Evolutionary conservation across 2,113 vertebrate species (phyloP).

Genomic region (Nibea albiflora): DNA sequence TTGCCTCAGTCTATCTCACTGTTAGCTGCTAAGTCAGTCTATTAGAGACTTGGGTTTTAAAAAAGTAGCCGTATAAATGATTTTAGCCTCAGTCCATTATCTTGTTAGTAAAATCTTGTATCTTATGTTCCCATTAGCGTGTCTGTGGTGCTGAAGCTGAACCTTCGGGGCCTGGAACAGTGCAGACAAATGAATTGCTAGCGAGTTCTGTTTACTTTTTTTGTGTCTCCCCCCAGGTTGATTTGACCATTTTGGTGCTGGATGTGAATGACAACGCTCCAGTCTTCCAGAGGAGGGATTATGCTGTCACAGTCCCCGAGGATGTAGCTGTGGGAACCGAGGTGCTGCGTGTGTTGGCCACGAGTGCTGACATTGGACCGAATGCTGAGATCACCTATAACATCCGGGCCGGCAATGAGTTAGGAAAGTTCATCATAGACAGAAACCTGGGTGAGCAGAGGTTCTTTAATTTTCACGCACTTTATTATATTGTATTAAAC

Average conservation of each 20-base stretch:
- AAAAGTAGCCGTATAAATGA: too few relatives aligned
- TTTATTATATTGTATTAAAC: background rate
- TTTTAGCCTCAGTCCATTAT: background rate
- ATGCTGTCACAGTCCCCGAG: conserved; percentile 91
- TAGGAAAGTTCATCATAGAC: conserved; percentile 91
- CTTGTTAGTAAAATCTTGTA: conserved; percentile 31
- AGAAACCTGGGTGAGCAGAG: conserved; percentile 84
- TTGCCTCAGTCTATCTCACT: too few relatives aligned
- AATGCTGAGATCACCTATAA: conserved; percentile 94
- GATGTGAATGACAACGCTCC: conserved; percentile 98
- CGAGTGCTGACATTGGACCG: conserved; percentile 93
- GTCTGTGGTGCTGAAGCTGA: conserved; percentile 10
- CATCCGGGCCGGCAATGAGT: conserved; percentile 93
- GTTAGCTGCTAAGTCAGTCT: too few relatives aligned
- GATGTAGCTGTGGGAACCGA: conserved; percentile 91
- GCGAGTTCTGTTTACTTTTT: background rate
- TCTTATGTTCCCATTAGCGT: conserved; percentile 14
- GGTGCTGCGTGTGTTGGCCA: conserved; percentile 91
- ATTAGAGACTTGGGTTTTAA: too few relatives aligned
- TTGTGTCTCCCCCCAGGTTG: conserved; percentile 73
- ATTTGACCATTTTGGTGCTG: conserved; percentile 91
- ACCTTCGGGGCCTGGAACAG: background rate
- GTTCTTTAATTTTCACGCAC: background rate
- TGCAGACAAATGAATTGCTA: background rate
- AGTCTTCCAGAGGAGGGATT: conserved; percentile 93